Evolutionary conservation across 2,113 vertebrate genomes (phyloP).

Genomic region (Gopherus flavomarginatus): DNA sequence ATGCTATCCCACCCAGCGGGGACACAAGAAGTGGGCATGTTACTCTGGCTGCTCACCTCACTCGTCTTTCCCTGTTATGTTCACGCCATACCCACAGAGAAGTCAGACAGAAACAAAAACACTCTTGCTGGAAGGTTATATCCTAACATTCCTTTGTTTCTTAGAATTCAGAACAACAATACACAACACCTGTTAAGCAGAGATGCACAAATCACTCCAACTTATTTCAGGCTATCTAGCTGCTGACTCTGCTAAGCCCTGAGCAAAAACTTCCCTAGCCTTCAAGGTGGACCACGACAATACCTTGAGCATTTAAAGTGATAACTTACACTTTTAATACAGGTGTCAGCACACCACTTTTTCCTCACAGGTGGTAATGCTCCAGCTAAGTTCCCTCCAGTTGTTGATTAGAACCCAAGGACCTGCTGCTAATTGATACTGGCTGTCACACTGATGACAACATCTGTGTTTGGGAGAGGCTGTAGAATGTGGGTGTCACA

Average conservation of each 20-base stretch:
- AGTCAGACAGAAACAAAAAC: too few relatives aligned
- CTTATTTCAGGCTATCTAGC: neutral
- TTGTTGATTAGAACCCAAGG: neutral
- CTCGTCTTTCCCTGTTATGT: too few relatives aligned
- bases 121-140: neutral
- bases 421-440: neutral
- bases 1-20: too few relatives aligned
- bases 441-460: neutral
- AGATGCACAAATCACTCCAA: neutral
- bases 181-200: neutral
- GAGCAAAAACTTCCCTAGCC: neutral
- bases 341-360: neutral
- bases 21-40: too few relatives aligned
- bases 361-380: neutral
- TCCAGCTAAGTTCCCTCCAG: neutral
- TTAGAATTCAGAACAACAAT: neutral
- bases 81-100: too few relatives aligned
- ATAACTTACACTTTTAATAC: neutral
- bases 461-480: neutral
- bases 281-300: neutral
- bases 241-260: neutral
- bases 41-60: too few relatives aligned
- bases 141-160: neutral
- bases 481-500: too few relatives aligned
- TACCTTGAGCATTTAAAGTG: neutral